Evolutionary conservation across 2,888 invertebrate genomes (phyloP), one percentile per base, ranked within the genome.

Genomic region (Cantharis rufa): DNA sequence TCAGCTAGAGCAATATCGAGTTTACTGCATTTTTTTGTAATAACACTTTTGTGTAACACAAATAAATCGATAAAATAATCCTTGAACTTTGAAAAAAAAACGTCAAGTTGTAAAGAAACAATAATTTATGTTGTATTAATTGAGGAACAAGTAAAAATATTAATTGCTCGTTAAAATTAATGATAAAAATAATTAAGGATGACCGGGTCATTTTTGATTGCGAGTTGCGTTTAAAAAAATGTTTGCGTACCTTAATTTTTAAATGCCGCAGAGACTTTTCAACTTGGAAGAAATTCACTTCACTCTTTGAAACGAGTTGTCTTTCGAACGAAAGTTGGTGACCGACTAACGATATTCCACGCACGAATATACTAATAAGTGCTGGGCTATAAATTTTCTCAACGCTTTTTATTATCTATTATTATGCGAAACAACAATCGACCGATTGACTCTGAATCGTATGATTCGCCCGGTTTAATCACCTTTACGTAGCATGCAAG

Each of bases 301-400:
- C 64, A 66, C 64, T 15, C 21, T 66, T 66, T 48, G 7, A 48
- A 48, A 48, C 48, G n/a, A 18, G 24, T 18, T 66, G 21, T 66
- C 21, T 66, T 66, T 24, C 21, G 10, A 66, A 66, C 15, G 72
- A 72, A 72, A 72, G 72, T 18, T 32, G 72, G 63, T 63, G 66
- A 72, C 32, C 15, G 15, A 72, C 64, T 61, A 15, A 66, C 66
- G 62, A 64, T 24, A 66, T 21, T 66, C 10, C 21, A 21, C 13
- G 21, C 24, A 21, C 64, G 18, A 66, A 66, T 66, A 21, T 66
- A 66, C 24, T 66, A 66, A 66, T 66, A 66, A 66, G 48, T 48
- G 48, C 48, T 48, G n/a, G 48, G 21, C n/a, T n/a, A 66, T 66
- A 66, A 18, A 66, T 66, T 18, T 24, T 66, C 21, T 66, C 24